Percentiles rank a stretch among this genome's conserved stretches.
phyloP scores from a whole-genome alignment of 2,797 vertebrate species.

The Varecia variegata region DNA sequence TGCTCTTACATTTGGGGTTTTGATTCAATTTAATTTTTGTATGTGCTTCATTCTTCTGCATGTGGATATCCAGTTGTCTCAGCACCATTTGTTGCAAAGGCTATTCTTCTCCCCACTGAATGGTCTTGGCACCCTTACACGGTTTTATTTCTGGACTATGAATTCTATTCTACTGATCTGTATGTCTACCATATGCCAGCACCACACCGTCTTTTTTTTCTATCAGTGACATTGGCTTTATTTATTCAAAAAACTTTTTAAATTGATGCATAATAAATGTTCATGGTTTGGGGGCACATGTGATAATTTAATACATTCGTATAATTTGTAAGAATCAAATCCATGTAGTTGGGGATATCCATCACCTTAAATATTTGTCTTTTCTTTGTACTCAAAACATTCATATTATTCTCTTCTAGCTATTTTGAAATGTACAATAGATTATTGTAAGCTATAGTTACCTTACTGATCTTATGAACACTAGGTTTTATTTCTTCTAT shows the following conservation, averaged over 20 bases:
- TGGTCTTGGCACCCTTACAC: background rate
- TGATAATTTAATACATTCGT: background rate
- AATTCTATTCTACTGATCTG: background rate
- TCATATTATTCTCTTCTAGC: background rate
- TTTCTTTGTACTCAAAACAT: background rate
- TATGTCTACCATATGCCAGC: background rate
- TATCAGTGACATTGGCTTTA: background rate
- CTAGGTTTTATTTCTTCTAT: background rate
- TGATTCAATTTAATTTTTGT: background rate
- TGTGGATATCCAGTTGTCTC: background rate
- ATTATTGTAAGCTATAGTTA: background rate
- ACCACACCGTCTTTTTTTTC: background rate
- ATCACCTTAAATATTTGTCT: background rate
- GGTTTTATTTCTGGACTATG: background rate
- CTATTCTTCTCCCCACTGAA: background rate
- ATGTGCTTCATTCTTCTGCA: background rate
- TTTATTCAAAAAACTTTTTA: background rate
- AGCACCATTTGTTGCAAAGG: background rate
- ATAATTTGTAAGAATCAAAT: background rate
- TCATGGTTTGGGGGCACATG: background rate
- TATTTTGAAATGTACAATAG: background rate
- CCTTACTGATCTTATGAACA: background rate
- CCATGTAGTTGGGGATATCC: background rate
- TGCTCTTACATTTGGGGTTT: background rate
- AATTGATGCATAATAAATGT: background rate